These are phyloP conservation scores for Drosophila eohydei DNA, from an alignment of 2,888 invertebrate species.

Conservation along the genomic window DNA sequence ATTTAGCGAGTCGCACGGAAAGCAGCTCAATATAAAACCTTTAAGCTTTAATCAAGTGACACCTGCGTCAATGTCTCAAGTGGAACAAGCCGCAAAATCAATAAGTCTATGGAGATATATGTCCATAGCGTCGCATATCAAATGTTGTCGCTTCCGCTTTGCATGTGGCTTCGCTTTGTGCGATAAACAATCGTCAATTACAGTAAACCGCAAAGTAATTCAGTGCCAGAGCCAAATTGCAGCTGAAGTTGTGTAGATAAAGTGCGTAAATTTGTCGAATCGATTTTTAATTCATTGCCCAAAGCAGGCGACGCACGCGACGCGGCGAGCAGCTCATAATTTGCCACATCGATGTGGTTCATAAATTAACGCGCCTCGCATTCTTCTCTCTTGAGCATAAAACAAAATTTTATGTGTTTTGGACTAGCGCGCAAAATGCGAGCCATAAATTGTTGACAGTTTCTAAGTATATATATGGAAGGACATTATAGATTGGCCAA, in stretches of 20 bases:
- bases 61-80: slow-evolving; percentile 62
- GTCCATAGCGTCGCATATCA: slow-evolving; percentile 33
- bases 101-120: slow-evolving; percentile 16
- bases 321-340: slow-evolving; percentile 32
- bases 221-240: slow-evolving; percentile 14
- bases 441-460: slow-evolving; percentile 49
- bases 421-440: slow-evolving; percentile 42
- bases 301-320: not conserved
- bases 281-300: slow-evolving; percentile 34
- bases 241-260: slow-evolving; percentile 5
- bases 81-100: slow-evolving; percentile 55
- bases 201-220: slow-evolving; percentile 37
- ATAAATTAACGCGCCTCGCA: slow-evolving; percentile 56
- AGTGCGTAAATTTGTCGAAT: slow-evolving; percentile 25
- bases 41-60: slow-evolving; percentile 36
- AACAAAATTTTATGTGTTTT: slow-evolving; percentile 65
- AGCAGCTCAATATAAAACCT: not conserved
- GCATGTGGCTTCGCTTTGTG: slow-evolving; percentile 40
- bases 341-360: slow-evolving; percentile 21
- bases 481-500: slow-evolving; percentile 38
- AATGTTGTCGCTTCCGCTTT: slow-evolving; percentile 54
- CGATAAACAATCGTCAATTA: slow-evolving; percentile 19
- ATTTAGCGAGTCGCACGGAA: slow-evolving; percentile 1
- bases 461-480: not conserved
- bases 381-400: slow-evolving; percentile 46